These are phyloP conservation scores for Odontamblyopus lacepedii DNA, from an alignment of 2,797 vertebrate genomes.

Conservation along the genomic window DNA sequence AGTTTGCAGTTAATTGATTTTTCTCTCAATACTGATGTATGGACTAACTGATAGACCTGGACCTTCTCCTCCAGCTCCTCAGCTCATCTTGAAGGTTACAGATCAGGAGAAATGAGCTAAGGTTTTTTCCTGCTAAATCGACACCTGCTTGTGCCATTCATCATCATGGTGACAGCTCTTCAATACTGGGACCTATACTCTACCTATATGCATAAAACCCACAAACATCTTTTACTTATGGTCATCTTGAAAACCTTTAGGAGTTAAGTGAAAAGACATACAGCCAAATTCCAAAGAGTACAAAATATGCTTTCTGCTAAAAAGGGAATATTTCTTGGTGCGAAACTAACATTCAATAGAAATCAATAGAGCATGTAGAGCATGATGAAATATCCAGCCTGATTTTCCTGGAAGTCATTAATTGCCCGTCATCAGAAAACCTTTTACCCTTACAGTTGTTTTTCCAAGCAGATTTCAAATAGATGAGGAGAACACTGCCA, in stretches of 20 bases:
- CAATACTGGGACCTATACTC: constrained; percentile 17
- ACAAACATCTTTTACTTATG: neutral
- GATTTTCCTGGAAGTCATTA: neutral
- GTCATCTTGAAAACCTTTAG: too few species aligned
- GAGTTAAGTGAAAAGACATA: too few species aligned
- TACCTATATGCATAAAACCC: neutral
- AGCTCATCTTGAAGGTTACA: constrained; percentile 23
- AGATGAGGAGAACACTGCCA: neutral
- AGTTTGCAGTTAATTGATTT: constrained; percentile 19
- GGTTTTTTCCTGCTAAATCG: constrained; percentile 45
- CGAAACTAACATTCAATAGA: too few species aligned
- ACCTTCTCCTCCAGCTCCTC: neutral
- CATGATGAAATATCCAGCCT: neutral
- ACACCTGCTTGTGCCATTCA: constrained; percentile 51
- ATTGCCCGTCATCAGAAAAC: constrained; percentile 15
- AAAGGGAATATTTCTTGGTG: too few species aligned
- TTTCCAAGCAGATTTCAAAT: constrained; percentile 1
- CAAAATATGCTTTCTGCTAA: too few species aligned
- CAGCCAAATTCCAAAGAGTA: too few species aligned
- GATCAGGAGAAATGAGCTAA: constrained; percentile 47
- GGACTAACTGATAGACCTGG: neutral
- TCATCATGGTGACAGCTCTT: constrained; percentile 48
- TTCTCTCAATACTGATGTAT: neutral
- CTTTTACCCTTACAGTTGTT: neutral
- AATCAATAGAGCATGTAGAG: too few species aligned